Evolutionary conservation across 2,113 vertebrate genomes (phyloP).

Genomic region (Pelusios castaneus): DNA sequence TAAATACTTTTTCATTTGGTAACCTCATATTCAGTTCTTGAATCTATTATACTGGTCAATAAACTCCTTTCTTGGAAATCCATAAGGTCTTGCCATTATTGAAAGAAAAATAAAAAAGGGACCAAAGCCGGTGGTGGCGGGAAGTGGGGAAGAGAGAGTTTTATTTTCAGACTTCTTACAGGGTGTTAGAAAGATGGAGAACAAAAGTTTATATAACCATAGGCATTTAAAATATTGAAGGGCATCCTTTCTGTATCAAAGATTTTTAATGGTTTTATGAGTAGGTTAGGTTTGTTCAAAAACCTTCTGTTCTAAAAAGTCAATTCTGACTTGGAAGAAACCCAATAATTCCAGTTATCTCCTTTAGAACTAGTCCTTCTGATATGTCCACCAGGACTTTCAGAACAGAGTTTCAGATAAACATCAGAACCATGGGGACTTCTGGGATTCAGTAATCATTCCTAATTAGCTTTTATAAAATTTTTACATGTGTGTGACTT

Average conservation of each 20-base stretch:
- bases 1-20: constrained; percentile 25
- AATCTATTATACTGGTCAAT: constrained; percentile 38
- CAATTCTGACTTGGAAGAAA: background rate
- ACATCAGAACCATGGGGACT: background rate
- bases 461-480: background rate
- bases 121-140: constrained; percentile 19
- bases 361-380: background rate
- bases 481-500: background rate
- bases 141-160: background rate
- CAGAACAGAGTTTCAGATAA: background rate
- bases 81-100: constrained; percentile 34
- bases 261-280: background rate
- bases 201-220: background rate
- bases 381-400: background rate
- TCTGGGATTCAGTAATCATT: background rate
- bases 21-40: constrained; percentile 28
- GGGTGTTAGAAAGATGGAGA: background rate
- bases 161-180: constrained; percentile 11
- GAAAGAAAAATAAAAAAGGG: background rate
- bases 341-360: background rate
- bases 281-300: background rate
- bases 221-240: constrained; percentile 20
- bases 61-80: constrained; percentile 36
- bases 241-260: background rate
- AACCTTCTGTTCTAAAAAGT: background rate